These are phyloP conservation scores for Pseudopipra pipra DNA, from an alignment of 2,113 vertebrate genomes.

Conservation along the genomic window DNA sequence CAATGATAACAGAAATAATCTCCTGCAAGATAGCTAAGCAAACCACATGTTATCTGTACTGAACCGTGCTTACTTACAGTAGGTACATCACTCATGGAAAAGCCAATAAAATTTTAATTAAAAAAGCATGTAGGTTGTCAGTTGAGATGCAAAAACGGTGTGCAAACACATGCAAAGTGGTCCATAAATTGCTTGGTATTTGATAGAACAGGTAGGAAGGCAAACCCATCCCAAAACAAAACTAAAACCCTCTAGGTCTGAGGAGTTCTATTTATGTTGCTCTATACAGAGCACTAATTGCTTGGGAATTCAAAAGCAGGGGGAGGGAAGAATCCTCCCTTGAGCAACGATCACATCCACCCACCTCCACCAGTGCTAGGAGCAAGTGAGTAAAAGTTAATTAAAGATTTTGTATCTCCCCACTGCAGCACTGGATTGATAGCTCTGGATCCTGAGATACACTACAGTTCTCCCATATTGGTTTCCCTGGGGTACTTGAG, in stretches of 20 bases:
- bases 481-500: neutral
- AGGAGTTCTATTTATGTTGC: slow-evolving; percentile 39
- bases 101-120: slow-evolving; percentile 72
- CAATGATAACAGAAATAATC: slow-evolving; percentile 72
- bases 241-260: neutral
- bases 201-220: slow-evolving; percentile 5
- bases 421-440: neutral
- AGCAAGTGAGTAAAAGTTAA: slow-evolving; percentile 21
- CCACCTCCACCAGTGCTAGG: slow-evolving; percentile 3
- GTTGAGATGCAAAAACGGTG: slow-evolving; percentile 18
- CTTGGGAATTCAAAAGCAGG: slow-evolving; percentile 48
- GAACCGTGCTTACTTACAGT: slow-evolving; percentile 42
- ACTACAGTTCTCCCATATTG: slow-evolving; percentile 16
- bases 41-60: slow-evolving; percentile 58
- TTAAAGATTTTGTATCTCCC: slow-evolving; percentile 56
- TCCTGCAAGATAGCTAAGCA: slow-evolving; percentile 69
- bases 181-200: slow-evolving; percentile 6
- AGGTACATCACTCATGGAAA: slow-evolving; percentile 62
- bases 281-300: neutral
- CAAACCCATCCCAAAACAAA: slow-evolving; percentile 4
- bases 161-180: neutral
- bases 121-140: slow-evolving; percentile 50
- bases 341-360: slow-evolving; percentile 26
- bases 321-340: slow-evolving; percentile 22
- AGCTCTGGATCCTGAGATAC: slow-evolving; percentile 34